Percentiles rank a stretch among this genome's conserved stretches.
phyloP scores from a whole-genome alignment of 2,888 invertebrate genomes.

The Dolomedes plantarius region DNA sequence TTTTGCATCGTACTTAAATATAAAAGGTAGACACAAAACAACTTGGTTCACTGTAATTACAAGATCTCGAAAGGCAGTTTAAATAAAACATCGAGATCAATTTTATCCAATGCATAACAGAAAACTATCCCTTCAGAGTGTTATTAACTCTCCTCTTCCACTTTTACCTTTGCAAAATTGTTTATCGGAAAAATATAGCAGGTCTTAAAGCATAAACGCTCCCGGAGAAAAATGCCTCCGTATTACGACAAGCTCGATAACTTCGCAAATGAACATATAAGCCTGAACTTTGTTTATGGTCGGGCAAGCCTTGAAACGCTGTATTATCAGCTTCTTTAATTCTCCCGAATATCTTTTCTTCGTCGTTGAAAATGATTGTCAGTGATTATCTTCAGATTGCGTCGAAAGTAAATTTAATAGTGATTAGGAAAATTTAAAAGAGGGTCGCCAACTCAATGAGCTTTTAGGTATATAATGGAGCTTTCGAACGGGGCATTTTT shows the following conservation, averaged over 20 bases:
- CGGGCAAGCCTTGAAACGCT: constrained; percentile 31
- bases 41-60: no score
- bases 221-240: not conserved
- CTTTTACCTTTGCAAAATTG: not conserved
- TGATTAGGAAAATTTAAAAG: constrained; percentile 62
- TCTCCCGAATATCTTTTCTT: constrained; percentile 29
- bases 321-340: constrained; percentile 67
- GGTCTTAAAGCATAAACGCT: not conserved
- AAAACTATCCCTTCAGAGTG: not conserved
- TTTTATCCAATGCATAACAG: no score
- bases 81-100: no score
- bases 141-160: not conserved
- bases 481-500: constrained; percentile 35
- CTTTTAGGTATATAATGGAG: constrained; percentile 45
- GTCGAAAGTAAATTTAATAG: constrained; percentile 70
- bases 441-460: constrained; percentile 21
- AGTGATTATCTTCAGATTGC: constrained; percentile 43
- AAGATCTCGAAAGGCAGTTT: no score
- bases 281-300: constrained; percentile 52
- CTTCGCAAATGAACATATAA: not conserved
- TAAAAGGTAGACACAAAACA: no score
- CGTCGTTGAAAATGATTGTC: constrained; percentile 43
- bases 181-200: not conserved
- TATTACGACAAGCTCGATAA: not conserved
- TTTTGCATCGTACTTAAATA: no score